A percentile compares a stretch with the other conserved stretches of the same genome.
phyloP scores from a whole-genome alignment of 2,888 invertebrate genomes.

The Cosmopolites sordidus region DNA sequence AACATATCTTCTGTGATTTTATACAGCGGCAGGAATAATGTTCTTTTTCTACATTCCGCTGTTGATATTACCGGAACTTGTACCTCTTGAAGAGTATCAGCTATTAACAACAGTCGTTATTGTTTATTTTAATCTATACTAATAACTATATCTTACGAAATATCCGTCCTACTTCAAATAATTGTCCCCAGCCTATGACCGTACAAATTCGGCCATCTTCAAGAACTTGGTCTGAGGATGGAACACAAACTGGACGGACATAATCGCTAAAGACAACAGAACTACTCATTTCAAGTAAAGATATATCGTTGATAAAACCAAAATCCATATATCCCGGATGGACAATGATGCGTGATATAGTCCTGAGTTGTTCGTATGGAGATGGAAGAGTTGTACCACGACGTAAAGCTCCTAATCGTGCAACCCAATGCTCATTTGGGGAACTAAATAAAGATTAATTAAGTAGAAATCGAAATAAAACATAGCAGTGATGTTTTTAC shows the following conservation, averaged over 20 bases:
- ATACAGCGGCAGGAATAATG: constrained; percentile 69
- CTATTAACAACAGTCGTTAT: constrained; percentile 44
- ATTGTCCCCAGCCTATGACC: constrained; percentile 77
- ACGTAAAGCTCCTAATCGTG: constrained; percentile 69
- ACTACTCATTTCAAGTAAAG: constrained; percentile 60
- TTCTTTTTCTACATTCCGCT: constrained; percentile 69
- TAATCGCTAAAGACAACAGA: constrained; percentile 60
- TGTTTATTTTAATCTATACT: neutral
- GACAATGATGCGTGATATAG: constrained; percentile 61
- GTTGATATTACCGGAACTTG: constrained; percentile 75
- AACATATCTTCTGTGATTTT: constrained; percentile 77
- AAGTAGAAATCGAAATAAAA: neutral
- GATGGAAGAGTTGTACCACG: constrained; percentile 69
- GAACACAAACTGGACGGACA: constrained; percentile 62
- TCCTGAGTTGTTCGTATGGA: constrained; percentile 68
- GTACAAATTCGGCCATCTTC: constrained; percentile 67
- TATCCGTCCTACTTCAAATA: constrained; percentile 72
- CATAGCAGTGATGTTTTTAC: constrained; percentile 54
- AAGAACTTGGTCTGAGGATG: constrained; percentile 56
- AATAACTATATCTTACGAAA: constrained; percentile 63
- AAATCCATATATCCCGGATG: constrained; percentile 72
- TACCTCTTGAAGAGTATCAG: constrained; percentile 78
- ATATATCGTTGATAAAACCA: constrained; percentile 76
- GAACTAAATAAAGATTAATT: constrained; percentile 50
- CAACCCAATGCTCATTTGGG: constrained; percentile 73